Evolutionary conservation across 2,888 invertebrate genomes (phyloP), one percentile per base, ranked within the genome.

Genomic region (Paralinhomoeus sp.): DNA sequence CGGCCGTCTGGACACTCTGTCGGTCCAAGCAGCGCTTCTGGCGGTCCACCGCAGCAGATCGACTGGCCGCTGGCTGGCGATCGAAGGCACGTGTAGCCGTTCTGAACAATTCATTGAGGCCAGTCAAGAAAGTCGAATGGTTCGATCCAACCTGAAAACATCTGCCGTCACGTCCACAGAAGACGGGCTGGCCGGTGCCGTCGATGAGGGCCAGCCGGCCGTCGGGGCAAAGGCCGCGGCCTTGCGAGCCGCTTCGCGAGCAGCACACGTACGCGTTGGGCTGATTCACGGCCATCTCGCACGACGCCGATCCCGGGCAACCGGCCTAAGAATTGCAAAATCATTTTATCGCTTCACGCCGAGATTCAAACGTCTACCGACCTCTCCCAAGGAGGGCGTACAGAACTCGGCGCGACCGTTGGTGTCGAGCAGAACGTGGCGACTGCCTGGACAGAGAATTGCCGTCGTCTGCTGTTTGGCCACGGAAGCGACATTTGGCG

Each of bases 11-110:
- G 22, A 37, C 37, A 37, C 21, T 12, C 5, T 18, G 9, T 7
- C 18, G 5, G 17, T 9, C 12, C 27, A 9, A 17, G 20, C 22
- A 33, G 12, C 2, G 40, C 31, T 3, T 13, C 27, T 7, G 9
- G 7, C 27, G 27, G 27, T 5, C n/a, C 23, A 20, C 20, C 24
- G 41, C 45, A 44, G 24, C 45, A 44, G 22, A 41, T 22, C 21
- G 18, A 44, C 9, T 24, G 37, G 20, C 38, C 38, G 7, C 24
- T 35, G 3, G 17, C 23, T 3, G 40, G 24, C 5, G 45, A 40
- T 9, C 13, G 21, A 20, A 42, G 43, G 33, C 45, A 44, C 22
- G 34, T 27, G n/a, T 38, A 38, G 24, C 41, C 45, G 17, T 41
- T 15, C 35, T 37, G 23, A 12, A 22, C 5, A 20, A 36, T 17